Evolutionary conservation across 2,797 vertebrate species (phyloP).

Genomic region (Graptemys geographica): DNA sequence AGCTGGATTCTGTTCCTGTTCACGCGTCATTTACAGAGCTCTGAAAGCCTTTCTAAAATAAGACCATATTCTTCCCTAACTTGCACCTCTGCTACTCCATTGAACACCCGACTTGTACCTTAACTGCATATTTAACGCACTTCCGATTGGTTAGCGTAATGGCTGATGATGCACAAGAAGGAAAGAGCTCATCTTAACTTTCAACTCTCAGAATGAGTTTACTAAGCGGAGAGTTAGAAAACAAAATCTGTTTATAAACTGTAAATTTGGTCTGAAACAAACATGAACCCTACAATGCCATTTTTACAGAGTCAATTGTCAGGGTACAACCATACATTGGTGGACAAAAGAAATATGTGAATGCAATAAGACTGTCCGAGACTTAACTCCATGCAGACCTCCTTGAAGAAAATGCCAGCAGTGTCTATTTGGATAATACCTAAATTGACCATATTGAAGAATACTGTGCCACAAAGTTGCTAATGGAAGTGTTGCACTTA

Average conservation of each 20-base stretch:
- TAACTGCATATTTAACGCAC: background rate
- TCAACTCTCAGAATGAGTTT: slow-evolving; percentile 10
- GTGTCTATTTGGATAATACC: background rate
- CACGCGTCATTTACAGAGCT: slow-evolving; percentile 35
- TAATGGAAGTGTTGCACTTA: background rate
- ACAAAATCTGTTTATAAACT: slow-evolving; percentile 1
- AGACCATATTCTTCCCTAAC: background rate
- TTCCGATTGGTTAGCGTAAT: background rate
- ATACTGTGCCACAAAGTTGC: background rate
- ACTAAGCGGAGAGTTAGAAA: background rate
- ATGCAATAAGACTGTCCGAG: background rate
- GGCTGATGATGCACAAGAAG: background rate
- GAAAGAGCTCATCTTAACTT: background rate
- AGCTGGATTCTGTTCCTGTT: slow-evolving; percentile 33
- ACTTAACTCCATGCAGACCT: background rate
- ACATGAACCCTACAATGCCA: background rate
- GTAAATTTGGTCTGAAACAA: background rate
- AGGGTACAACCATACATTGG: background rate
- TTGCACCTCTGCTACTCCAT: background rate
- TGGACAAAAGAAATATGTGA: background rate
- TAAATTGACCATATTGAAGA: background rate
- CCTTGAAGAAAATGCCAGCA: background rate
- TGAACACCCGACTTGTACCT: background rate
- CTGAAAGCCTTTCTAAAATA: slow-evolving; percentile 37
- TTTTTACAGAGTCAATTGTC: background rate